Base-by-base conservation (phyloP, 2,113 vertebrate species). In the Ranitomeya variabilis region DNA sequence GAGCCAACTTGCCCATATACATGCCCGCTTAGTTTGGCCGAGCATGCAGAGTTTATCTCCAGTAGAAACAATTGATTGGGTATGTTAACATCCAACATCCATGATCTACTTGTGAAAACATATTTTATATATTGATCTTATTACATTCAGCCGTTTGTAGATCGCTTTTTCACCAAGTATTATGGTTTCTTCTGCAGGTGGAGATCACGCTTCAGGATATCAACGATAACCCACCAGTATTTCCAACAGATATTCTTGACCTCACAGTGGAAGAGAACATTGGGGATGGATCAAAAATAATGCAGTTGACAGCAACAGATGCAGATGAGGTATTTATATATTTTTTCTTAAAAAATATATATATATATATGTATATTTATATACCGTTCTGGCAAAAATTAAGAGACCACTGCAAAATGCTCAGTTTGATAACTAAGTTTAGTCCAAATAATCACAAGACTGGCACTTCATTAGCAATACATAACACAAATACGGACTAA, bases 201-300 rank as follows among this genome's bases (percentile, higher is more conserved):
- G 98, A 99, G 95, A 98, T 99, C 95, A 98, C 97, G 0, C 96
- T 99, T 86, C 98, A 99, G 91, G 98, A 99, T 90, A 94, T 99
- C 92, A 99, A 99, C 15, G 98, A 99, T 95, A 99, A 99, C 91
- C 97, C 98, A 0, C 98, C 98, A 4, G 91, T 99, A 15, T 99
- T 99, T 93, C 97, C 98, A 66, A 97, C 97, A 2, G 97, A 99
- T 89, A 95, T 95, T 89, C 95, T 99, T 0, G 98, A 99, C 71
- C 95, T 99, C 90, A 97, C 95, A 0, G 96, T 99, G 3, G 97
- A 99, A 92, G 98, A 99, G 93, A 99, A 99, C 89, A 95, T 97
- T 9, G 97, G 96, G 0, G 98, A 99, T 73, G 98, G 98, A 78
- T 97, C 97, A 89, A 98, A 96, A 95, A 98, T 99, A 92, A 94